These are phyloP conservation scores for Leptopilina clavipes DNA, from an alignment of 1,140 invertebrate genomes.

Conservation along the genomic window DNA sequence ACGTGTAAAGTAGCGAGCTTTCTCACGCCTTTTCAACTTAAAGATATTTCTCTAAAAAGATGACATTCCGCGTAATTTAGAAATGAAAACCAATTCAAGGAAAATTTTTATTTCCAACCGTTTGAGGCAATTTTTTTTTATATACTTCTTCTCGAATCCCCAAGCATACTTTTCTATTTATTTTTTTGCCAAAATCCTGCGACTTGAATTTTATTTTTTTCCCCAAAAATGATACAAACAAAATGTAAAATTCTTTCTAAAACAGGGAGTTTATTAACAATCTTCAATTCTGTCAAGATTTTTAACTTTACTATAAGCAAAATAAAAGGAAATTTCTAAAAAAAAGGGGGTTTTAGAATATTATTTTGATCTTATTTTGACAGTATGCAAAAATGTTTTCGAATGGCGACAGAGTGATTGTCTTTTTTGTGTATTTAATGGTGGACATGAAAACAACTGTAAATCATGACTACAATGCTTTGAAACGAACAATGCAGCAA, in stretches of 20 bases:
- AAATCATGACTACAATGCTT: background rate
- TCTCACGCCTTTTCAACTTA: slow-evolving; percentile 22
- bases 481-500: slow-evolving; percentile 18
- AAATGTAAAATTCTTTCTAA: too few species aligned
- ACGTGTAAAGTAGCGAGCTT: slow-evolving; percentile 4
- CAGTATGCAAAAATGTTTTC: background rate
- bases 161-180: background rate
- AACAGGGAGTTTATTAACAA: too few species aligned
- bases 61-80: background rate
- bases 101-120: background rate
- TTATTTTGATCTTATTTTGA: background rate
- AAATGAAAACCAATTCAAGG: background rate
- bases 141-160: background rate
- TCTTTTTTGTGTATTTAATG: background rate
- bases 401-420: background rate
- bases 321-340: too few species aligned
- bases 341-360: too few species aligned
- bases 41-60: slow-evolving; percentile 14
- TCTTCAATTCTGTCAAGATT: too few species aligned
- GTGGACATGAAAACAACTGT: slow-evolving; percentile 11
- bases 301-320: too few species aligned
- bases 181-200: background rate
- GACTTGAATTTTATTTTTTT: too few species aligned
- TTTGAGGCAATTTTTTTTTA: background rate
- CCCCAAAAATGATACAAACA: too few species aligned